phyloP scores from a whole-genome alignment of 35 echinoderm and acorn worm genomes.

The Anneissia japonica region DNA sequence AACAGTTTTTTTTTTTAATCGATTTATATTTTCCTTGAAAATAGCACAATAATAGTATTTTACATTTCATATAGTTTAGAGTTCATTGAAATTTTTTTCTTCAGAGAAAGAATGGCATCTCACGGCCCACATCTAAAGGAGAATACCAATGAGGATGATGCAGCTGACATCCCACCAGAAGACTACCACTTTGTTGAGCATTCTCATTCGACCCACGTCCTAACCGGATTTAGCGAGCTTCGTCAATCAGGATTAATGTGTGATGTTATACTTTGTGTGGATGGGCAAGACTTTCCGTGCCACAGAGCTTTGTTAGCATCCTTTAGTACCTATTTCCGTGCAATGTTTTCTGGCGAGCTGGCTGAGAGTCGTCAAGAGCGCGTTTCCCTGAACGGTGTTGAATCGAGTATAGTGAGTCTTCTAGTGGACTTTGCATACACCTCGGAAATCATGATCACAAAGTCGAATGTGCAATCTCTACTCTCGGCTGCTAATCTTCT shows the following conservation, averaged over 20 bases:
- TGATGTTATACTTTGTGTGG: conserved; percentile 11
- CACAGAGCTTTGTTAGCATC: conserved; percentile 4
- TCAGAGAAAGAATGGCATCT: background rate
- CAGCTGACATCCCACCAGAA: background rate
- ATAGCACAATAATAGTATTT: too few species aligned
- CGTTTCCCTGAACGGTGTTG: background rate
- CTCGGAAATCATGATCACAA: conserved; percentile 1
- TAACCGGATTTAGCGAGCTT: background rate
- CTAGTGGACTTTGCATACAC: conserved; percentile 3
- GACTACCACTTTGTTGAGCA: conserved; percentile 1
- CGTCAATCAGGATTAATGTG: background rate
- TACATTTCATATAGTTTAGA: too few species aligned
- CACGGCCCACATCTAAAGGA: background rate
- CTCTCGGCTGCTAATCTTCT: conserved; percentile 17
- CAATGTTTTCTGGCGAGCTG: conserved; percentile 12
- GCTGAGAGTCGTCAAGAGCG: conserved; percentile 4
- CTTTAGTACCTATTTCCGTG: conserved; percentile 8
- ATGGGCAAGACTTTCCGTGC: conserved; percentile 9
- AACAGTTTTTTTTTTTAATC: too few species aligned
- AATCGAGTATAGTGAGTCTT: background rate
- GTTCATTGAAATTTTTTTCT: background rate
- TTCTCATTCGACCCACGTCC: background rate
- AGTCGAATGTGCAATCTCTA: conserved; percentile 8
- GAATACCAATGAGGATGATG: background rate
- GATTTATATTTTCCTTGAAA: too few species aligned